phyloP scores from a whole-genome alignment of 1,140 invertebrate species.

The Drosophila persimilis region DNA sequence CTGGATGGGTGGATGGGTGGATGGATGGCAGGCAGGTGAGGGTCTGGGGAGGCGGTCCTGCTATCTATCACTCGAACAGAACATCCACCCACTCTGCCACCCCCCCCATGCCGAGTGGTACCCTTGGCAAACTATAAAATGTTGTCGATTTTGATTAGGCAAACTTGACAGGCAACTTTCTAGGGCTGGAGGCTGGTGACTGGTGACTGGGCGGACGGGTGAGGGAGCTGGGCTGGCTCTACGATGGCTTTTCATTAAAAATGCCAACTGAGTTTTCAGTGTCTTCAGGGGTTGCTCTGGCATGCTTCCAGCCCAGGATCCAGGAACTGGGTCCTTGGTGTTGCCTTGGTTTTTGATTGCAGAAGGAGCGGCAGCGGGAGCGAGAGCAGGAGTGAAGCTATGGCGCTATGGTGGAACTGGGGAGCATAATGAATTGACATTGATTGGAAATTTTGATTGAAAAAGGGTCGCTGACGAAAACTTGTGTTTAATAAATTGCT shows the following conservation, averaged over 20 bases:
- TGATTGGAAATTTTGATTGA: slow-evolving; percentile 83
- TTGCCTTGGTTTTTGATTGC: slow-evolving; percentile 59
- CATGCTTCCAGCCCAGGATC: slow-evolving; percentile 4
- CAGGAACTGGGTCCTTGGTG: slow-evolving; percentile 5
- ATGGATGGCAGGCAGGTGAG: slow-evolving; percentile 2
- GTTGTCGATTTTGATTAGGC: slow-evolving; percentile 81
- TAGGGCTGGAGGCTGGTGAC: too few species aligned
- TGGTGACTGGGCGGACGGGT: too few species aligned
- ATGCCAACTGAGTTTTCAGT: slow-evolving; percentile 63
- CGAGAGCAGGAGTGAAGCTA: too few species aligned
- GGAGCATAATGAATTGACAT: slow-evolving; percentile 82
- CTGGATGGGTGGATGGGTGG: slow-evolving; percentile 8
- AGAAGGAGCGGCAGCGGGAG: neutral
- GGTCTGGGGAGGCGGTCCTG: neutral
- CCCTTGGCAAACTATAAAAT: slow-evolving; percentile 70
- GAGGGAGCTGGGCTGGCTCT: neutral
- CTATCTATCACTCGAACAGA: too few species aligned
- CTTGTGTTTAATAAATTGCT: slow-evolving; percentile 66
- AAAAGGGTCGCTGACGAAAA: slow-evolving; percentile 38
- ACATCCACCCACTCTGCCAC: too few species aligned
- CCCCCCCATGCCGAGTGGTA: neutral
- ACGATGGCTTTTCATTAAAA: slow-evolving; percentile 72
- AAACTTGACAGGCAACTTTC: slow-evolving; percentile 75
- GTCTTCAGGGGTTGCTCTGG: slow-evolving; percentile 56
- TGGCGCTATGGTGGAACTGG: slow-evolving; percentile 13